These are phyloP conservation scores for Emberiza fucata DNA, from an alignment of 2,113 vertebrate species.

Conservation along the genomic window DNA sequence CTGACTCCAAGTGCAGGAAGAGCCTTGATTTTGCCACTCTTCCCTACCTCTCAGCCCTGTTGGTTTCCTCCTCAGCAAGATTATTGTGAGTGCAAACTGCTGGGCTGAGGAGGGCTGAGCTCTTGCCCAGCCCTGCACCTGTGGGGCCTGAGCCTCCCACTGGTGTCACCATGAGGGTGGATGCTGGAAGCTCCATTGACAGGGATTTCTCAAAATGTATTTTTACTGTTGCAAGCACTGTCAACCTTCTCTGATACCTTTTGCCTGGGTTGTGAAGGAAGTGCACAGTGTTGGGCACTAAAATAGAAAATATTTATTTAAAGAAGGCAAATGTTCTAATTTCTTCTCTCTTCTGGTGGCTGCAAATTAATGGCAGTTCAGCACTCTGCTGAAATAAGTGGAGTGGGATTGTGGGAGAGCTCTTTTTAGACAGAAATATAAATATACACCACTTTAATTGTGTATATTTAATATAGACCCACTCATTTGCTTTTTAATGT, in stretches of 20 bases:
- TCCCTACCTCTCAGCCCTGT: background rate
- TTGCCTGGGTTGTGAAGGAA: background rate
- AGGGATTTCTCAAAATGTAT: background rate
- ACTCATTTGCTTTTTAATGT: background rate
- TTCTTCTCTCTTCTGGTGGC: background rate
- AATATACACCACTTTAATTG: background rate
- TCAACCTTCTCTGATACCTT: background rate
- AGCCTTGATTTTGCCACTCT: background rate
- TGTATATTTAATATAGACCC: background rate
- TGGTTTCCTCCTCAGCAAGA: background rate
- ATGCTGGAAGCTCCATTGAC: background rate
- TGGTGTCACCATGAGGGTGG: background rate
- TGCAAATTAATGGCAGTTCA: background rate
- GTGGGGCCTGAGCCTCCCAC: background rate
- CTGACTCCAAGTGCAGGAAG: background rate
- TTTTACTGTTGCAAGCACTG: background rate
- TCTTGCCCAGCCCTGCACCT: accelerated
- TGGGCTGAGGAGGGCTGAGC: background rate
- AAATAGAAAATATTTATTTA: background rate
- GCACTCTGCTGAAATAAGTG: background rate
- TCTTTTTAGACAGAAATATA: constrained; percentile 6
- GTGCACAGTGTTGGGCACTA: background rate
- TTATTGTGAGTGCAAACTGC: background rate
- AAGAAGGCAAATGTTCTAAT: background rate
- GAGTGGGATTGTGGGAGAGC: background rate